A percentile compares a stretch with the other conserved stretches of the same genome.
Evolutionary conservation across 2,797 vertebrate genomes (phyloP).

Genomic region (Hafferia zeledoni): DNA sequence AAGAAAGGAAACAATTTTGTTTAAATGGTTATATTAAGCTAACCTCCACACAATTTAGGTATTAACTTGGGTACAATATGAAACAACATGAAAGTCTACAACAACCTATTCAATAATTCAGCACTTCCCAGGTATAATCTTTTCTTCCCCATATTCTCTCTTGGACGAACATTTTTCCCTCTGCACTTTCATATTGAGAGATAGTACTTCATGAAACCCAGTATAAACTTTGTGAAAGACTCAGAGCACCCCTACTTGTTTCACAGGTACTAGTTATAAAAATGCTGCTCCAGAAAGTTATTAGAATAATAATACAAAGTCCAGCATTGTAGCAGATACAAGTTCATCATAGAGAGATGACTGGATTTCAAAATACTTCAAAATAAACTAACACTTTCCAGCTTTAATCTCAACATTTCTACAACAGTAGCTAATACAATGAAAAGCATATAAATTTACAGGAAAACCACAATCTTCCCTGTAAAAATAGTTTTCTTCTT

Average conservation of each 20-base stretch:
- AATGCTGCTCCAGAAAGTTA: background rate
- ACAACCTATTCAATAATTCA: background rate
- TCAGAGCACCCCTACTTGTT: background rate
- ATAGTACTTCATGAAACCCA: background rate
- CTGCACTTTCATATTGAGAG: background rate
- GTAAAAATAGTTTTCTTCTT: slow-evolving; percentile 36
- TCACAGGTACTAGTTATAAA: background rate
- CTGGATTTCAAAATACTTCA: background rate
- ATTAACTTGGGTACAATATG: background rate
- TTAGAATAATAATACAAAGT: background rate
- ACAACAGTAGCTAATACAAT: background rate
- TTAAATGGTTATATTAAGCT: background rate
- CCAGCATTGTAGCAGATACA: background rate
- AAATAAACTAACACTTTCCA: background rate
- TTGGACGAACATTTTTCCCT: background rate
- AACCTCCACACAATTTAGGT: background rate
- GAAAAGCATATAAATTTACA: slow-evolving; percentile 31
- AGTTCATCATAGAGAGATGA: background rate
- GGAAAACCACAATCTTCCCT: background rate
- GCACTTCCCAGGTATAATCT: background rate
- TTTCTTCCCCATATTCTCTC: background rate
- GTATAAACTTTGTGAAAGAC: background rate
- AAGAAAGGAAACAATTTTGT: background rate
- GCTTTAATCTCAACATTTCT: background rate
- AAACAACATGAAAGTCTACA: background rate